Conservation (phyloP, 2,888 invertebrate genomes). For the Apotomis capreana region DNA sequence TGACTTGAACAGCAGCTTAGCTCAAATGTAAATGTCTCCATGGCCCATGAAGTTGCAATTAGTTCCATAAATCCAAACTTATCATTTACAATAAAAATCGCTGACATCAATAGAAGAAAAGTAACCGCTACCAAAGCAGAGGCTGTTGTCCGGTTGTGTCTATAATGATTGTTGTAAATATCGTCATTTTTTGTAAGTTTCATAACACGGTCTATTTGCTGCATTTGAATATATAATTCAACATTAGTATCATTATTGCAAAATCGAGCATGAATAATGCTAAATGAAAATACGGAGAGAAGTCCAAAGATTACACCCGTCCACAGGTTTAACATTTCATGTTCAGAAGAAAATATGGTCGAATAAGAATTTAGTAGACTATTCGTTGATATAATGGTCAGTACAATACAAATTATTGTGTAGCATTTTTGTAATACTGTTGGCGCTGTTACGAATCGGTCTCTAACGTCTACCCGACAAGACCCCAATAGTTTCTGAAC, state of each 20-base stretch:
- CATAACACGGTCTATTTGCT: conserved; percentile 22
- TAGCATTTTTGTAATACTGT: conserved; percentile 16
- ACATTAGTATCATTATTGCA: conserved; percentile 9
- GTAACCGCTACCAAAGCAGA: background rate
- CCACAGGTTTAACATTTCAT: conserved; percentile 4
- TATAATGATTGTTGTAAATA: background rate
- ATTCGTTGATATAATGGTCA: background rate
- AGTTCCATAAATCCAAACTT: conserved; percentile 12
- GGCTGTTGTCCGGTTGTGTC: background rate
- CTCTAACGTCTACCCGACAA: conserved; percentile 15
- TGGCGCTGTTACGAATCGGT: conserved; percentile 2
- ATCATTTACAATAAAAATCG: background rate
- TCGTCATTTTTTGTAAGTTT: background rate
- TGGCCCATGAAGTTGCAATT: background rate
- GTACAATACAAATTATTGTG: background rate
- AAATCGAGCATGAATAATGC: conserved; percentile 13
- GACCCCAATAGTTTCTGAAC: conserved; percentile 14
- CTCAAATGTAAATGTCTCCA: conserved; percentile 4
- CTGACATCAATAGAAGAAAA: background rate
- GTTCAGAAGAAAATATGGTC: conserved; percentile 1
- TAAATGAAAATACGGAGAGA: background rate
- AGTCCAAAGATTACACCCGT: background rate
- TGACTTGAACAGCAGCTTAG: conserved; percentile 30
- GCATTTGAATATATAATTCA: conserved; percentile 20
- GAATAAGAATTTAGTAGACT: background rate